Conservation (phyloP, 1,140 invertebrate species). For the Halictus rubicundus region DNA sequence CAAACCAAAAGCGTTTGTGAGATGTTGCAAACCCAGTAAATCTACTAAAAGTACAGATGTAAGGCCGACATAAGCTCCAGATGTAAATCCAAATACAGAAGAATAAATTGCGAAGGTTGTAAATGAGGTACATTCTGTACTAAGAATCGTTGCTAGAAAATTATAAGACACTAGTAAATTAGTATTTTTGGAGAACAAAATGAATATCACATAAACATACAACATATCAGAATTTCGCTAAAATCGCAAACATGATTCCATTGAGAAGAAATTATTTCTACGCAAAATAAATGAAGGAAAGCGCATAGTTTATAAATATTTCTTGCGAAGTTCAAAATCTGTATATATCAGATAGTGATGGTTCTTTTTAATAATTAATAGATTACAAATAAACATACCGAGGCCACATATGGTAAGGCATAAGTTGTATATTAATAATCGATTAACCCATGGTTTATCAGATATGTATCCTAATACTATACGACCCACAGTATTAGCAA, state of each 20-base stretch:
- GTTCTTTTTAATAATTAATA: background rate
- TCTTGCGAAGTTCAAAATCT: no score
- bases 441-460: conserved; percentile 93
- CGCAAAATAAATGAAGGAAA: no score
- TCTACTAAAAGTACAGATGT: conserved; percentile 95
- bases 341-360: no score
- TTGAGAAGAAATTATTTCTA: no score
- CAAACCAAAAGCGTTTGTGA: conserved; percentile 97
- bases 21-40: conserved; percentile 90
- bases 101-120: conserved; percentile 88
- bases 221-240: no score
- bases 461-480: conserved; percentile 92
- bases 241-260: no score
- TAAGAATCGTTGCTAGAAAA: conserved; percentile 89
- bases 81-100: conserved; percentile 92
- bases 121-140: conserved; percentile 87
- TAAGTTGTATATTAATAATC: conserved; percentile 92
- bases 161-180: conserved; percentile 56
- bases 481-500: conserved; percentile 93
- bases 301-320: no score
- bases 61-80: conserved; percentile 95
- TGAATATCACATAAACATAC: no score
- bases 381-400: conserved; percentile 81
- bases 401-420: conserved; percentile 92
- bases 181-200: background rate